Evolutionary conservation across 2,797 vertebrate species (phyloP).

Genomic region (Gobio occitaniae): DNA sequence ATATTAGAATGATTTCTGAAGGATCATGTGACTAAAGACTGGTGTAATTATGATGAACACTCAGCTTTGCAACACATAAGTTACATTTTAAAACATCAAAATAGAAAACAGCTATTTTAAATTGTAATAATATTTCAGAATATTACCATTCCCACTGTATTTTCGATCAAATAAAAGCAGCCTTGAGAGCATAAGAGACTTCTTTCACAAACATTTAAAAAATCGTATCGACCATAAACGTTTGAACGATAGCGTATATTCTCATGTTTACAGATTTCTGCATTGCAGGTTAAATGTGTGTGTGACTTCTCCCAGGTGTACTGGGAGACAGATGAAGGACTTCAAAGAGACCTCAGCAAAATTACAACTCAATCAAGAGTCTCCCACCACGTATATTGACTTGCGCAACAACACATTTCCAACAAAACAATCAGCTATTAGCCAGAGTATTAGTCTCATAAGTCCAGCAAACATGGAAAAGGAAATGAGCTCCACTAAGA

Average conservation of each 20-base stretch:
- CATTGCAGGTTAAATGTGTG: not conserved
- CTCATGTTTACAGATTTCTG: not conserved
- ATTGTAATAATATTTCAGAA: not conserved
- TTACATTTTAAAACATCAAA: not conserved
- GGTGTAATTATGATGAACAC: not conserved
- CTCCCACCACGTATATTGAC: slow-evolving; percentile 68
- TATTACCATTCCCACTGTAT: not conserved
- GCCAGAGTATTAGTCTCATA: slow-evolving; percentile 34
- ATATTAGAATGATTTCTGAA: not conserved
- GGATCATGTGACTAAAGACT: not conserved
- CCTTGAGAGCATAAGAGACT: not conserved
- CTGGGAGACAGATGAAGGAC: slow-evolving; percentile 12
- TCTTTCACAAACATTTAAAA: not conserved
- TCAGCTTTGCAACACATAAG: not conserved
- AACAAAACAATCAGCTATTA: slow-evolving; percentile 51
- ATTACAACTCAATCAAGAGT: slow-evolving; percentile 42
- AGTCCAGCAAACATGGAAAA: not conserved
- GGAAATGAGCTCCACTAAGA: not conserved
- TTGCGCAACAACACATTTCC: slow-evolving; percentile 54
- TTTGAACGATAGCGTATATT: not conserved
- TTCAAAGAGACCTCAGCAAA: slow-evolving; percentile 26
- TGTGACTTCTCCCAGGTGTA: slow-evolving; percentile 47
- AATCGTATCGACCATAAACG: not conserved
- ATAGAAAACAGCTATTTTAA: not conserved
- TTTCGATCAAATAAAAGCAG: not conserved